These are phyloP conservation scores for Ardeotis arabs DNA, from an alignment of 2,113 vertebrate species.

Conservation along the genomic window DNA sequence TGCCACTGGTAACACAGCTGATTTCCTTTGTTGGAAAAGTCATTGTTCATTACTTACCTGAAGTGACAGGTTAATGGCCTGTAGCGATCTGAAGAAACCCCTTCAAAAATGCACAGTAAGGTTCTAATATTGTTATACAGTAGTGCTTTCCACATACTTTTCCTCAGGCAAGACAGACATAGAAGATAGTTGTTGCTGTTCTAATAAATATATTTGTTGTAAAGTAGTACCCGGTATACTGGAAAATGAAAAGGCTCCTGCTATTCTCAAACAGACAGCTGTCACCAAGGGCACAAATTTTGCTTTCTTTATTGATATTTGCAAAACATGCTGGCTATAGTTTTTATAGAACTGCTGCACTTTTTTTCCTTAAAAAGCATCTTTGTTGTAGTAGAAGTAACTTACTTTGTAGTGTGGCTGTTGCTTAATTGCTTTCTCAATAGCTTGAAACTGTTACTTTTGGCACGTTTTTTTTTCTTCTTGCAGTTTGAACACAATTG, in stretches of 20 bases:
- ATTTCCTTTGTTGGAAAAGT: constrained; percentile 11
- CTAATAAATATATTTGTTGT: background rate
- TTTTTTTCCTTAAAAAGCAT: background rate
- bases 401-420: background rate
- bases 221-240: background rate
- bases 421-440: background rate
- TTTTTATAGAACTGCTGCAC: background rate
- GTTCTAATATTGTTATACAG: background rate
- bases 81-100: constrained; percentile 5
- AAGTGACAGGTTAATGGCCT: constrained; percentile 56
- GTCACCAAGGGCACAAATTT: background rate
- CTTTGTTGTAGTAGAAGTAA: background rate
- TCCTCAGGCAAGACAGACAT: background rate
- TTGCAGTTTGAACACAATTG: background rate
- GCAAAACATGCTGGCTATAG: background rate
- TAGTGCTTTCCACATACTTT: background rate
- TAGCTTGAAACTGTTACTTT: background rate
- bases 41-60: constrained; percentile 40
- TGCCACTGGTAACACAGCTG: constrained; percentile 17
- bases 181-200: background rate
- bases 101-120: constrained; percentile 19
- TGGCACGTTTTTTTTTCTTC: background rate
- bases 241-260: background rate
- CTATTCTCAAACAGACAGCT: background rate
- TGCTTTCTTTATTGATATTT: background rate